Base-by-base conservation (phyloP, 2,888 invertebrate species). In the Beris morrisii region DNA sequence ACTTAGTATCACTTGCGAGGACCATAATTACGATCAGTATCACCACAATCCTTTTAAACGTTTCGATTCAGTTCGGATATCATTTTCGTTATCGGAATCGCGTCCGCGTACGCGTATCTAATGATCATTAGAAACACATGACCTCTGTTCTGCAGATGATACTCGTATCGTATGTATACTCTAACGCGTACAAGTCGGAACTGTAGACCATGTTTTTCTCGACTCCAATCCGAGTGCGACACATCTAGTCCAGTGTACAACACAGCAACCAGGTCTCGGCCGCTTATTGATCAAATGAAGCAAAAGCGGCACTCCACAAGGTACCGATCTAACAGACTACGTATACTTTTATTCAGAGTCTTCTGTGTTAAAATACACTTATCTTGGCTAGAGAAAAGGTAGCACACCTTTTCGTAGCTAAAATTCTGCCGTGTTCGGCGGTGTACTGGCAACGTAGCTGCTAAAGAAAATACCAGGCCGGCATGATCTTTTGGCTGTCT, bases 111-210 rank as follows among this genome's bases (percentile, higher is more conserved):
- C 38, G 38, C 38, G 38, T 38, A 5, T 38, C 38, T 38, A 12
- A 50, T 9, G 61, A 61, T 50, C 61, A 52, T 43, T 30, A 61
- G 38, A 5, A 38, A 38, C 38, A 38, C 38, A 9, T 61, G 22
- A 13, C 45, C 15, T 59, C 38, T 52, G 61, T 15, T 7, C 50
- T 50, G 50, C 61, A 50, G 38, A 28, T 50, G 61, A 61, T 61
- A 61, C 22, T 22, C 22, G 22, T 2, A 22, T 22, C 22, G 3
- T 22, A 22, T 22, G 22, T 61, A 50, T 61, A 61, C 61, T 61
- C 61, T 50, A 50, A 52, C 61, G 61, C 61, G 61, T 61, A 61
- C 61, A 61, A 61, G 50, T 61, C 61, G 61, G 61, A 61, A 61
- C 61, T 61, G 61, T 15, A 32, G 52, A 61, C 52, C 13, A 38